Evolutionary conservation across 30 jellyfish, hydroid and myxozoan species (phyloP).

Genomic region (Hydractinia symbiolongicarpus): DNA sequence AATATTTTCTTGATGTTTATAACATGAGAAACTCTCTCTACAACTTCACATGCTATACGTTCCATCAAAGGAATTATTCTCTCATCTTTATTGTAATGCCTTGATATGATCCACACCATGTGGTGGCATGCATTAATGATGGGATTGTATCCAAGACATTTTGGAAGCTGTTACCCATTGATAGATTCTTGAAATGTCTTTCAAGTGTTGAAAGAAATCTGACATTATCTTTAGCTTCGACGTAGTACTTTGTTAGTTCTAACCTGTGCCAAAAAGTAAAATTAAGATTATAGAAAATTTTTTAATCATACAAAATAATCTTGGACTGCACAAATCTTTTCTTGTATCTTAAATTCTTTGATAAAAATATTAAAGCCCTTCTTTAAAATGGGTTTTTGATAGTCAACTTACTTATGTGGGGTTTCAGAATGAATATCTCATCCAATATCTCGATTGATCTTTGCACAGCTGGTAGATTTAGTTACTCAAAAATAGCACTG

Average conservation of each 20-base stretch:
- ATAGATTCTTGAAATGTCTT: slow-evolving; percentile 81
- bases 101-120: slow-evolving; percentile 96
- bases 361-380: neutral
- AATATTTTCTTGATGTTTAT: slow-evolving; percentile 61
- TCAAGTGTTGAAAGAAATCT: slow-evolving; percentile 90
- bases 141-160: slow-evolving; percentile 89
- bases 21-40: slow-evolving; percentile 83
- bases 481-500: slow-evolving; percentile 87
- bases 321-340: neutral
- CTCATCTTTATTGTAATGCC: slow-evolving; percentile 95
- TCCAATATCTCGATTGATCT: slow-evolving; percentile 50
- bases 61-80: slow-evolving; percentile 97
- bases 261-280: slow-evolving; percentile 31
- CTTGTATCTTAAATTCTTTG: neutral
- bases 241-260: slow-evolving; percentile 77
- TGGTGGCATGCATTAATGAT: slow-evolving; percentile 90
- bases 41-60: slow-evolving; percentile 95
- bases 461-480: slow-evolving; percentile 73
- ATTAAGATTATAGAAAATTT: neutral
- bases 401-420: slow-evolving; percentile 67
- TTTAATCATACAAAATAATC: slow-evolving; percentile 1
- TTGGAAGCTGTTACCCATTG: slow-evolving; percentile 92
- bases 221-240: slow-evolving; percentile 94
- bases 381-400: neutral
- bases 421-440: slow-evolving; percentile 70